Conservation (phyloP, 2,113 vertebrate genomes). For the Stigmatopora nigra region DNA sequence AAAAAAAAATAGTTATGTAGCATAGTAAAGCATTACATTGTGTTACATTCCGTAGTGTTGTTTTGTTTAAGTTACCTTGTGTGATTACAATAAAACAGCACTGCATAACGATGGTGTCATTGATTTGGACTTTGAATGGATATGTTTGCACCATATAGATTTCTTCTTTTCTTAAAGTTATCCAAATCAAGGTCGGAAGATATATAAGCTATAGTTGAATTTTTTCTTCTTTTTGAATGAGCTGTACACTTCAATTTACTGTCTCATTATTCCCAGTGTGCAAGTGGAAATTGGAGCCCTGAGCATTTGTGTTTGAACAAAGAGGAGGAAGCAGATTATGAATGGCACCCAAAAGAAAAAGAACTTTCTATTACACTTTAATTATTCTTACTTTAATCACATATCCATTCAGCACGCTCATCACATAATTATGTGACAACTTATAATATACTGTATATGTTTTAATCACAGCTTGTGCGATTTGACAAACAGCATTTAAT, state of each 20-base stretch:
- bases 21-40: background rate
- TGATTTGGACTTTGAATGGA: constrained; percentile 2
- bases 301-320: constrained; percentile 11
- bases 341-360: background rate
- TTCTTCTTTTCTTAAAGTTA: background rate
- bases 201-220: background rate
- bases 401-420: constrained; percentile 7
- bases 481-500: constrained; percentile 8
- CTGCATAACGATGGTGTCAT: background rate
- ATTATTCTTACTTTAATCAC: constrained; percentile 10
- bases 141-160: background rate
- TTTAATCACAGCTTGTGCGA: constrained; percentile 4
- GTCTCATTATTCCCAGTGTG: constrained; percentile 9
- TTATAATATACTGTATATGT: constrained; percentile 2
- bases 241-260: constrained; percentile 5
- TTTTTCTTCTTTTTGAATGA: background rate
- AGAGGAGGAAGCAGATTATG: constrained; percentile 8
- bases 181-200: constrained; percentile 1
- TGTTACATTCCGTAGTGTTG: background rate
- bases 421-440: background rate
- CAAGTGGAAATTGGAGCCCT: constrained; percentile 6
- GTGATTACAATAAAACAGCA: background rate
- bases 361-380: constrained; percentile 6
- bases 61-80: too few relatives aligned
- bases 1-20: too few relatives aligned